Percentiles rank a stretch among this genome's conserved stretches.
Conservation (phyloP, 2,797 vertebrate species). For the Pangasius sanitwongsei region DNA sequence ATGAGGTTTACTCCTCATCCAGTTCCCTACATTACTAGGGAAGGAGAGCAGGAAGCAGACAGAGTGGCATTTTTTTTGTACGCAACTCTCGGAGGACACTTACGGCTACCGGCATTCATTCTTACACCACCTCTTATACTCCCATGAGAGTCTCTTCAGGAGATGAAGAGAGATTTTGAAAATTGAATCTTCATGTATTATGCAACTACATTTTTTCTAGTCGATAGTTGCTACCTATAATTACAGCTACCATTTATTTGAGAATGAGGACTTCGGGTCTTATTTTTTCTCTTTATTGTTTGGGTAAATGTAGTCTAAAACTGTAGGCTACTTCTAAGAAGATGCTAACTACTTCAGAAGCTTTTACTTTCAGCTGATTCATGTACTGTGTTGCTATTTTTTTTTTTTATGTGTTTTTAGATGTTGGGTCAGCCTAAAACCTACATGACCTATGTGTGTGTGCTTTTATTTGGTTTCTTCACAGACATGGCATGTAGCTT, state of each 20-base stretch:
- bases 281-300: background rate
- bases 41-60: constrained; percentile 33
- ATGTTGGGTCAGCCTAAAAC: background rate
- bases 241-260: background rate
- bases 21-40: constrained; percentile 12
- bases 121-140: constrained; percentile 2
- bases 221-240: background rate
- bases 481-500: background rate
- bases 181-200: background rate
- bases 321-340: background rate
- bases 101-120: constrained; percentile 5
- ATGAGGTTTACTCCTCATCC: constrained; percentile 57
- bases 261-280: background rate
- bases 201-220: background rate
- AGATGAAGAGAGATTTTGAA: background rate
- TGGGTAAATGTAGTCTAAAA: background rate
- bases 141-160: background rate
- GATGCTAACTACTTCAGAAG: background rate
- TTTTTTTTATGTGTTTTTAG: background rate
- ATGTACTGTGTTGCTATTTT: background rate
- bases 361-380: background rate
- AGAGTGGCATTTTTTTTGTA: background rate
- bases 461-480: background rate
- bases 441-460: background rate
- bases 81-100: constrained; percentile 28